Base-by-base conservation (phyloP, 2,888 invertebrate species). In the Dryomyza anilis region DNA sequence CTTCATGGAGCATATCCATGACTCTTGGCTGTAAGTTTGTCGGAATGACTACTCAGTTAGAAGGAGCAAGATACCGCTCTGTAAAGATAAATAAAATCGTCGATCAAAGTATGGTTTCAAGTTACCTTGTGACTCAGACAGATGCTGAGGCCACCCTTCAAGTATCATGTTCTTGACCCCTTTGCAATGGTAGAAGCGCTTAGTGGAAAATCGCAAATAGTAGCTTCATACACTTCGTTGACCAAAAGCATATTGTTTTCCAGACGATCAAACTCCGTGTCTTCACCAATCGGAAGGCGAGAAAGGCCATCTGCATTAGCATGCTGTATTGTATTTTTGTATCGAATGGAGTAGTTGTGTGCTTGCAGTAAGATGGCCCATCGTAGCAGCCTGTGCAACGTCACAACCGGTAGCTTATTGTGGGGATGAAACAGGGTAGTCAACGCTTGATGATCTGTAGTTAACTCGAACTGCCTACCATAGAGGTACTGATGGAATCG, bases 371-470 rank as follows among this genome's bases (percentile, higher is more conserved):
- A 8, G 33, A 33, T 33, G 6, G 33, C 12, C 33, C 6, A 33
- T 33, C 33, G 6, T 33, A 8, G 33, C 33, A 33, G 33, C 33
- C 33, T 33, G 33, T 33, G 33, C 12, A 33, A 33, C 33, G 33
- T 33, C 33, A 33, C 12, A 8, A 33, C 33, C 6, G n/a, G n/a
- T n/a, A n/a, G n/a, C n/a, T n/a, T n/a, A n/a, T n/a, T n/a, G n/a
- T n/a, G n/a, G n/a, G n/a, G 33, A n/a, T n/a, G n/a, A n/a, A n/a
- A n/a, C n/a, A n/a, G n/a, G n/a, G n/a, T n/a, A n/a, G n/a, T 67
- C 12, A 69, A 30, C 5, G 67, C 67, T 53, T 69, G 66, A 36
- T 69, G 67, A 46, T 69, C 61, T 0, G 63, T 69, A 8, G 33
- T 63, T 19, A 67, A 25, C n/a, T 63, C 60, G n/a, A 66, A 66